Conservation (phyloP, 2,113 vertebrate genomes). For the Echinops telfairi region DNA sequence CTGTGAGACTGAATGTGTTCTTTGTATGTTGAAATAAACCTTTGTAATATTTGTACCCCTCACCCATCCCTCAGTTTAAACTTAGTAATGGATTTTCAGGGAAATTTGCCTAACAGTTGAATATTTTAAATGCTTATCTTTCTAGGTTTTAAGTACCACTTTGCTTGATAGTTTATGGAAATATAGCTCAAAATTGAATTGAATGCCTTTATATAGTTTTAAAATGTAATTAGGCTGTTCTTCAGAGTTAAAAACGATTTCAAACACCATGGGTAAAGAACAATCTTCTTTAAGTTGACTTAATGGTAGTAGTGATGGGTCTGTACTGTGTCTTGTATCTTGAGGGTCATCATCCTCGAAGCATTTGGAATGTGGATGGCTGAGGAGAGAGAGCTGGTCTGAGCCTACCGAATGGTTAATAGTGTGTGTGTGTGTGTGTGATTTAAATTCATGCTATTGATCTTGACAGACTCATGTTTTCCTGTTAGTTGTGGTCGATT, state of each 20-base stretch:
- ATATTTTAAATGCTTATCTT: conserved; percentile 40
- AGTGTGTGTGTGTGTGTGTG: neutral
- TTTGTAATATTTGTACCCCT: conserved; percentile 4
- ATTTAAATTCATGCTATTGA: conserved; percentile 19
- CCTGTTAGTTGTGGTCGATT: neutral
- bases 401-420: neutral
- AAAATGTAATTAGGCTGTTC: conserved; percentile 38
- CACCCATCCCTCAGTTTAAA: conserved; percentile 53
- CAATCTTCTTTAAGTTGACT: conserved; percentile 38
- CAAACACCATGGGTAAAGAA: neutral
- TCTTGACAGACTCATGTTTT: conserved; percentile 54
- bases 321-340: neutral
- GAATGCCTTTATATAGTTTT: conserved; percentile 29
- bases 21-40: conserved; percentile 29
- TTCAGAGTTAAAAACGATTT: conserved; percentile 54
- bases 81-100: conserved; percentile 46
- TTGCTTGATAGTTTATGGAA: conserved; percentile 59
- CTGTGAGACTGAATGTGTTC: too few relatives aligned
- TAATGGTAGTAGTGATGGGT: neutral
- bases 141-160: conserved; percentile 41
- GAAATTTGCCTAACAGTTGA: neutral
- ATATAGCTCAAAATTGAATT: conserved; percentile 52
- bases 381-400: neutral
- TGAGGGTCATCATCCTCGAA: neutral
- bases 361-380: conserved; percentile 14